A percentile compares a stretch with the other conserved stretches of the same genome.
Evolutionary conservation across 2,797 vertebrate species (phyloP).

Genomic region (Enteromius mattozi): DNA sequence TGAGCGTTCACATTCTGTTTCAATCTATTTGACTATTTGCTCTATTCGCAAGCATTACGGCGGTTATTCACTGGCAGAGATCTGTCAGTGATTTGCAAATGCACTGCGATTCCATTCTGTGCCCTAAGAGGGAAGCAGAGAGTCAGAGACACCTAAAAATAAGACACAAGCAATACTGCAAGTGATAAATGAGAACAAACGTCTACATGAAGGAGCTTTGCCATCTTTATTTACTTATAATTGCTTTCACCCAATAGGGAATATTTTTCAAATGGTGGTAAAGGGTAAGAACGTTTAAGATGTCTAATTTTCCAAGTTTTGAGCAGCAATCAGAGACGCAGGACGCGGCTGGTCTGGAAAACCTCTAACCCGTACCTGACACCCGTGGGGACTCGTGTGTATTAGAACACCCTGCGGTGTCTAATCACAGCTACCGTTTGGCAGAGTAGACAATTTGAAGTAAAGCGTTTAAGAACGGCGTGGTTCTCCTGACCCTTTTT

Average conservation of each 20-base stretch:
- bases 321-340: constrained; percentile 24
- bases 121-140: constrained; percentile 79
- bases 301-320: constrained; percentile 24
- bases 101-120: constrained; percentile 15
- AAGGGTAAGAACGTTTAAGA: constrained; percentile 43
- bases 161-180: constrained; percentile 48
- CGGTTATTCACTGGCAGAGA: neutral
- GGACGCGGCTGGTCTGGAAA: constrained; percentile 5
- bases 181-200: constrained; percentile 57
- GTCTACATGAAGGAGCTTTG: constrained; percentile 57
- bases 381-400: constrained; percentile 58
- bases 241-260: constrained; percentile 62
- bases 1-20: neutral
- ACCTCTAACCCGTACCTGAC: constrained; percentile 63
- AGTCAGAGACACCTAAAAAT: constrained; percentile 62
- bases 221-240: constrained; percentile 49
- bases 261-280: constrained; percentile 33
- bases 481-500: constrained; percentile 23
- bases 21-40: constrained; percentile 4
- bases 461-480: constrained; percentile 53
- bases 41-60: constrained; percentile 1
- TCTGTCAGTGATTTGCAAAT: neutral
- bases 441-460: constrained; percentile 6
- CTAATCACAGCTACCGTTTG: constrained; percentile 53
- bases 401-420: constrained; percentile 40